phyloP scores from a whole-genome alignment of 2,113 vertebrate genomes.

The Brienomyrus brachyistius region DNA sequence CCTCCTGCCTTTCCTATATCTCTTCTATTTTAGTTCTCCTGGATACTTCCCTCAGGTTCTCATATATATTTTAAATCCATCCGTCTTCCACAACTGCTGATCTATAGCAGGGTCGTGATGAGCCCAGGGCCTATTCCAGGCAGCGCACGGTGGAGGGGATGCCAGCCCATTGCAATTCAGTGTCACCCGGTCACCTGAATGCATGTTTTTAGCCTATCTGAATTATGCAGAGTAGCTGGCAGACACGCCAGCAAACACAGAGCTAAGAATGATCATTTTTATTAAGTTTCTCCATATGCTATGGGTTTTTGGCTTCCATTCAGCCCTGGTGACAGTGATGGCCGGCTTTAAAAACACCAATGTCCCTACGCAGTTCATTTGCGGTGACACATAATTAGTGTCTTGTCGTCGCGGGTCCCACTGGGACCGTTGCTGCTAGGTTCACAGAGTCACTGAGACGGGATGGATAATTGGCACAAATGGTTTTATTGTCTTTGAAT shows the following conservation, averaged over 20 bases:
- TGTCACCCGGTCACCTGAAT: not conserved
- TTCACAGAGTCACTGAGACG: not conserved
- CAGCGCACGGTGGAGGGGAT: not conserved
- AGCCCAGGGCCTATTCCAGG: not conserved
- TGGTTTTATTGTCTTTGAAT: constrained; percentile 21
- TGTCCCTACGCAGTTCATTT: not conserved
- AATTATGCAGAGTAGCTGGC: not conserved
- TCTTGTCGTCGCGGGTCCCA: not conserved
- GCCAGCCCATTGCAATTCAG: not conserved
- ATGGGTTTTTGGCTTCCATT: not conserved
- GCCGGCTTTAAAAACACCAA: not conserved
- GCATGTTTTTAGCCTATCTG: not conserved
- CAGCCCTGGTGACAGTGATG: not conserved
- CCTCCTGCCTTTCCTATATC: not conserved
- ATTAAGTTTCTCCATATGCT: not conserved
- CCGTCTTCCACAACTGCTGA: not conserved
- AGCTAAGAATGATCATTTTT: not conserved
- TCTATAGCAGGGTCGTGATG: not conserved
- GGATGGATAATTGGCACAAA: not conserved
- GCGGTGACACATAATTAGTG: not conserved
- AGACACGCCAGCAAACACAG: not conserved
- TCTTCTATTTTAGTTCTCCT: not conserved
- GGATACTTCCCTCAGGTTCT: not conserved
- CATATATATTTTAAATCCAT: not conserved
- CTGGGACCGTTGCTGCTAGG: not conserved